Percentiles rank a stretch among this genome's conserved stretches.
Evolutionary conservation across 2,888 invertebrate species (phyloP).

Genomic region (Scelioninae gen. 2): DNA sequence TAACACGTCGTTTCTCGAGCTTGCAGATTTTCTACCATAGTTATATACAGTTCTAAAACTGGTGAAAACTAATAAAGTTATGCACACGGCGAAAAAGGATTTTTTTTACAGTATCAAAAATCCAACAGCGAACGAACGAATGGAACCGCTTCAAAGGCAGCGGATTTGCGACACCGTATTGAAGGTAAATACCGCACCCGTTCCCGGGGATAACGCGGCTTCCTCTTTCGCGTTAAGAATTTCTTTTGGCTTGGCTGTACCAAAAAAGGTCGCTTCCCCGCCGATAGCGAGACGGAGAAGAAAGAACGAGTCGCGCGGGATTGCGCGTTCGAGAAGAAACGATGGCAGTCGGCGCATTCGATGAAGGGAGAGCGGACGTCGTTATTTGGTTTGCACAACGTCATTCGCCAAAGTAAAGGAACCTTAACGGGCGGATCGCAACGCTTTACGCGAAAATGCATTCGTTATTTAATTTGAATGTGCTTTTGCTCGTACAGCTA

Average conservation of each 20-base stretch:
- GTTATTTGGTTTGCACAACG: slow-evolving; percentile 40
- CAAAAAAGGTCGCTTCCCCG: slow-evolving; percentile 64
- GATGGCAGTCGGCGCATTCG: slow-evolving; percentile 63
- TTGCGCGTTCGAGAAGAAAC: slow-evolving; percentile 63
- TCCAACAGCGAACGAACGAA: slow-evolving; percentile 13
- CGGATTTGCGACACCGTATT: slow-evolving; percentile 59
- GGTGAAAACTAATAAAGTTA: too few relatives aligned
- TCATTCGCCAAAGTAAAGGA: slow-evolving; percentile 22
- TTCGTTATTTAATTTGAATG: slow-evolving; percentile 40
- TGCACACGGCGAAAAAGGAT: too few relatives aligned
- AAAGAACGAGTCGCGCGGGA: slow-evolving; percentile 44
- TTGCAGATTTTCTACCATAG: too few relatives aligned
- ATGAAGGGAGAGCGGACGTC: slow-evolving; percentile 23
- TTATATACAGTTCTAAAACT: not conserved
- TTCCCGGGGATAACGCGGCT: slow-evolving; percentile 59
- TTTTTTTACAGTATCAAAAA: slow-evolving; percentile 34
- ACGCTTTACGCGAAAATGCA: slow-evolving; percentile 22
- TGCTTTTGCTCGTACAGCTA: slow-evolving; percentile 2
- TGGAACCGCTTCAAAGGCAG: slow-evolving; percentile 50
- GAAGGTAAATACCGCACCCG: slow-evolving; percentile 52
- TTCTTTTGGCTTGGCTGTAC: slow-evolving; percentile 58
- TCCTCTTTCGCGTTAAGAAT: slow-evolving; percentile 55
- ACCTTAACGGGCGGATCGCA: slow-evolving; percentile 1
- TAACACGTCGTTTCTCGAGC: too few relatives aligned
- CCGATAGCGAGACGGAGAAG: slow-evolving; percentile 62